Evolutionary conservation across 2,113 vertebrate species (phyloP).

Genomic region (Odobenus rosmarus): DNA sequence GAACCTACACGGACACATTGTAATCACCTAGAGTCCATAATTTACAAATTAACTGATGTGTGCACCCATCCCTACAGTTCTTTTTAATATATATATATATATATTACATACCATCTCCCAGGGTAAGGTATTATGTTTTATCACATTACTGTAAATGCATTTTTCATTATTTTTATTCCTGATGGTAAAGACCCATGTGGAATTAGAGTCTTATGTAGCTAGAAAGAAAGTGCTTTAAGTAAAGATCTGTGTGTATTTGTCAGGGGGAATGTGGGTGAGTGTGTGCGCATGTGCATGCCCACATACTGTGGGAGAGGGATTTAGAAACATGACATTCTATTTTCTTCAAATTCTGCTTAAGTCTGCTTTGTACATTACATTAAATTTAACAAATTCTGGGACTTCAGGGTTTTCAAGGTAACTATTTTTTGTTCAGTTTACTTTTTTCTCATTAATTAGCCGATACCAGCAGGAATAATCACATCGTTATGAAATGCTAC

Average conservation of each 20-base stretch:
- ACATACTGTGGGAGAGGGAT: neutral
- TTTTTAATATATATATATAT: neutral
- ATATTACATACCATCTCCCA: neutral
- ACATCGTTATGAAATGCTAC: neutral
- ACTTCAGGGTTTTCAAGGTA: constrained; percentile 4
- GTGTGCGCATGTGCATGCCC: rapidly evolving
- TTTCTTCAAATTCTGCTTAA: neutral
- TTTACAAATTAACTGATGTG: neutral
- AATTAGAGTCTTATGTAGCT: neutral
- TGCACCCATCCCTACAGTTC: neutral
- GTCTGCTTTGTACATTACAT: constrained; percentile 3
- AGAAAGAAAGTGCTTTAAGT: neutral
- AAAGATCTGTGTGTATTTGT: neutral
- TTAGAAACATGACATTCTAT: constrained; percentile 6
- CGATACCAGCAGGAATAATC: constrained; percentile 46
- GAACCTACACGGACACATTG: neutral
- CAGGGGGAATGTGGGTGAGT: neutral
- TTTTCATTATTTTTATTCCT: constrained; percentile 41
- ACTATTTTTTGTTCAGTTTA: constrained; percentile 46
- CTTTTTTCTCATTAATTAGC: constrained; percentile 52
- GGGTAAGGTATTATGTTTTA: neutral
- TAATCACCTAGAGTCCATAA: neutral
- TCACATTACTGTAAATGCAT: neutral
- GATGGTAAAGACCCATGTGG: neutral
- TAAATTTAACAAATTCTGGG: constrained; percentile 34